These are phyloP conservation scores for Elgonia sp. DNA, from an alignment of 2,888 invertebrate genomes.

Conservation along the genomic window DNA sequence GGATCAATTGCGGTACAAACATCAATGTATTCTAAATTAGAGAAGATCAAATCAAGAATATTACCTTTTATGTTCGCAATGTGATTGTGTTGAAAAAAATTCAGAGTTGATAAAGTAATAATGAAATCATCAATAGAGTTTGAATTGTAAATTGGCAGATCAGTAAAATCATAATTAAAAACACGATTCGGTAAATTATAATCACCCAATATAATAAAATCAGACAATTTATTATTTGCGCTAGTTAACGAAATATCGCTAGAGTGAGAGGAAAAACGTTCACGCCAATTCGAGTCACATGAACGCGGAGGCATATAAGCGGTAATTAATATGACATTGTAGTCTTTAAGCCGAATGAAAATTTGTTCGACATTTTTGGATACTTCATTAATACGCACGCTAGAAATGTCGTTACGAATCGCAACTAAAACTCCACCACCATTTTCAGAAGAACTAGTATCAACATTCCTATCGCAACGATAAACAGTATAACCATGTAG, in stretches of 20 bases:
- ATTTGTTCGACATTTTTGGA: slow-evolving; percentile 6
- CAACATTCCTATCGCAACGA: slow-evolving; percentile 18
- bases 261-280: too few species aligned
- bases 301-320: too few species aligned
- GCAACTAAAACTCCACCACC: slow-evolving; percentile 42
- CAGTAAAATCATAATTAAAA: too few species aligned
- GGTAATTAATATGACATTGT: too few species aligned
- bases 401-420: background rate
- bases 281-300: too few species aligned
- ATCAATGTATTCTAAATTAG: background rate
- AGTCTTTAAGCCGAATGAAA: background rate
- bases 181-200: too few species aligned
- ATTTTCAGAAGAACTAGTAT: background rate
- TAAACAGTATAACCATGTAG: slow-evolving; percentile 17
- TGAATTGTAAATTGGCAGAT: too few species aligned
- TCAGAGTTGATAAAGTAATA: background rate
- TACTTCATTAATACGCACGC: background rate
- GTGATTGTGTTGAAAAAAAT: background rate
- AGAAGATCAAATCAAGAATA: background rate
- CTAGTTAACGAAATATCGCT: too few species aligned
- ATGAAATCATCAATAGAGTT: background rate
- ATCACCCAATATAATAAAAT: too few species aligned
- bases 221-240: too few species aligned
- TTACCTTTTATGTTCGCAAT: background rate
- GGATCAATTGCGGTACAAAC: background rate